Evolutionary conservation across 2,888 invertebrate genomes (phyloP).

Genomic region (Phyllotreta cruciferae): DNA sequence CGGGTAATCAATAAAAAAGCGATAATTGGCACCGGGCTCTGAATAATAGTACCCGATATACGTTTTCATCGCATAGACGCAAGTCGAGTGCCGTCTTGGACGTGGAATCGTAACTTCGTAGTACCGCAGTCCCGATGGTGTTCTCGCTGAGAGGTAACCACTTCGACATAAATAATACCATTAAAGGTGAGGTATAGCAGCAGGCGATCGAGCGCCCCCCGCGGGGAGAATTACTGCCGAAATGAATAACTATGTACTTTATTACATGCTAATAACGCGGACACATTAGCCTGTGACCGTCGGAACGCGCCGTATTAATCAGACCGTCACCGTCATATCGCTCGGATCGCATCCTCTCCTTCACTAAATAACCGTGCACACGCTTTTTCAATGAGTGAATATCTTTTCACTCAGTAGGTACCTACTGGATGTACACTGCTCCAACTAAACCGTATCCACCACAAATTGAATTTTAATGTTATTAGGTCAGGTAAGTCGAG

Average conservation of each 20-base stretch:
- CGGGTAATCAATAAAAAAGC: constrained; percentile 37
- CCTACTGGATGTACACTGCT: constrained; percentile 23
- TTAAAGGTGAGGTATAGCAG: constrained; percentile 63
- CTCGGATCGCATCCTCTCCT: constrained; percentile 33
- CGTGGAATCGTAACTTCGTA: constrained; percentile 32
- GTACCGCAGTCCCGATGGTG: constrained; percentile 44
- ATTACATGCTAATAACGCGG: constrained; percentile 62
- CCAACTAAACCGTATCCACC: not conserved
- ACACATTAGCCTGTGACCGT: constrained; percentile 59
- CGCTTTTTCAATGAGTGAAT: constrained; percentile 42
- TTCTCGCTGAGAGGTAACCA: constrained; percentile 53
- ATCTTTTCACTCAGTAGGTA: constrained; percentile 32
- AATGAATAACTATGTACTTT: constrained; percentile 63
- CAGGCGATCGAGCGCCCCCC: constrained; percentile 57
- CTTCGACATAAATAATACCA: constrained; percentile 61
- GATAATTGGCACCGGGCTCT: constrained; percentile 38
- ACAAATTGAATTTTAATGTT: not conserved
- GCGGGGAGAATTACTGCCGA: constrained; percentile 61
- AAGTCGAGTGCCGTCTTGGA: constrained; percentile 36
- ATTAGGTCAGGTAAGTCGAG: not conserved
- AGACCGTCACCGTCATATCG: constrained; percentile 50
- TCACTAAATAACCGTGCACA: constrained; percentile 40
- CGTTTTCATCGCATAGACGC: constrained; percentile 40
- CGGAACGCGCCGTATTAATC: constrained; percentile 51
- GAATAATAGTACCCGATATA: constrained; percentile 20